Base-by-base conservation (phyloP, 1,140 invertebrate species). In the Drosophila parabipectinata region DNA sequence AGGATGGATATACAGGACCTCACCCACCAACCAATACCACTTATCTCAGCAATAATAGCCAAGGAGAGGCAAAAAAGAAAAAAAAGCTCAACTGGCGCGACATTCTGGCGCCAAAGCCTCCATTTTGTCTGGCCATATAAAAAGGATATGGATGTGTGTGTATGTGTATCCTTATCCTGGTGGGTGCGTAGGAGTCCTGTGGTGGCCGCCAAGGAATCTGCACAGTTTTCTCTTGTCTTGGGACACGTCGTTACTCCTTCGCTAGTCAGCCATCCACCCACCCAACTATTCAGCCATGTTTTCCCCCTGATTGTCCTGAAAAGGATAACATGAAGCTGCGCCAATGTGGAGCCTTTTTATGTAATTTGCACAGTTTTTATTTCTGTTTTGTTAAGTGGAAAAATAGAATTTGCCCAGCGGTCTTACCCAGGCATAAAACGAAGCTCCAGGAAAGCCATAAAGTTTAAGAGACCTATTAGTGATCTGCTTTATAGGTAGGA, bases 91-190 rank as follows among this genome's bases (percentile, higher is more conserved):
- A 90, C 85, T 91, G 90, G 79, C 90, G 90, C 90, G 90, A 83
- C 90, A 72, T 79, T 48, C 47, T 81, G 90, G 82, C 88, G 90
- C 90, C 90, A 71, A 56, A 61, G 74, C 82, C 74, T 57, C 85
- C 90, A 91, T 91, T 91, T 91, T 90, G 90, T 91, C 83, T 90
- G 79, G 83, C 80, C 76, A 84, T 68, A 89, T 89, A 88, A 72
- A 74, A 51, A 39, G 53, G 67, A 54, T 62, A 34, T 74, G 45
- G 62, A 56, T 56, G 34, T 58, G 32, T 24, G 24, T 18, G 45
- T 68, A 56, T 56, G 34, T 58, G 32, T 24, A 47, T 18, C 44
- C 44, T 64, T 28, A 59, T 67, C 63, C 63, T 61, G 74, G 56
- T 60, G 75, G 67, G 68, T 72, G 88, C 80, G 88, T 88, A 76